Evolutionary conservation across 2,797 vertebrate species (phyloP), one percentile per base, ranked within the genome.

Genomic region (Cossypha polioptera): DNA sequence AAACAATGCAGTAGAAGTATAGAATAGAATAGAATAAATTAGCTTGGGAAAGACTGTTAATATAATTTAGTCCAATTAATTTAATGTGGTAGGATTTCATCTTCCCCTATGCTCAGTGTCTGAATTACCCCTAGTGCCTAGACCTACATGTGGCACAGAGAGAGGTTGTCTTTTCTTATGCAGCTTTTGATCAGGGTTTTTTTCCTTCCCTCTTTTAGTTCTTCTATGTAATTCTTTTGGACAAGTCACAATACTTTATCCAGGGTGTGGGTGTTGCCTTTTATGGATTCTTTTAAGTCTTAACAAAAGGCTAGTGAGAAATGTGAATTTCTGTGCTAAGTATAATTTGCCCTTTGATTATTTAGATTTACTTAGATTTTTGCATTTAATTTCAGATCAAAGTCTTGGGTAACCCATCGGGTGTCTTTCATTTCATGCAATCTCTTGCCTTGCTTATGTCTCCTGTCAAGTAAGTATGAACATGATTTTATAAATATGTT

Each of bases 361-460:
- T 11, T 71, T 78, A 58, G 48, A 36, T 86, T 88, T 92, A 76
- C 61, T 92, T 77, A 42, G 19, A 35, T 25, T 83, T 91, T 45
- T 83, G 7, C 15, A 5, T 92, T 96, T 96, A 68, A 86, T 96
- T 97, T 95, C 97, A 99, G 99, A 99, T 99, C 91, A 98, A 98
- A 96, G 98, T 99, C 91, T 97, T 97, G 97, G 98, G 98, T 86
- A 99, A 98, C 82, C 97, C 98, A 7, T 98, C 97, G 48, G 99
- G 99, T 80, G 98, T 99, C 71, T 99, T 99, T 97, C 98, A 99
- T 96, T 99, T 99, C 92, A 99, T 99, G 99, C 99, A 99, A 76
- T 99, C 99, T 38, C 97, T 99, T 92, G 98, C 99, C 81, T 97
- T 99, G 94, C 96, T 99, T 40, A 99, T 99, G 99, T 99, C 99